Conservation (phyloP, 2,113 vertebrate genomes). For the Sander lucioperca region DNA sequence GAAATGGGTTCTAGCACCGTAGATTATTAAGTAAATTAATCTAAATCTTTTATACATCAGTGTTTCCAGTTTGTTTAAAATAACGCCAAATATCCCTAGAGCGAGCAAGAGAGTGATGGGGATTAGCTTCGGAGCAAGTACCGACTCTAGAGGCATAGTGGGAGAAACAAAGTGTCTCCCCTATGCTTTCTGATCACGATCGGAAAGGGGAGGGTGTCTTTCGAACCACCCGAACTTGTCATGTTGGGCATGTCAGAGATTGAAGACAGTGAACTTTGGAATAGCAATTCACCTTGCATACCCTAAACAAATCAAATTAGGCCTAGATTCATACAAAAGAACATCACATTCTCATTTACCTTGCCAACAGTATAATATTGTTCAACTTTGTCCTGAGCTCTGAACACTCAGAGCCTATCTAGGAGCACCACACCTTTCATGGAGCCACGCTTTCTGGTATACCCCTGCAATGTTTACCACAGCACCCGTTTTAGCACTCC, state of each 20-base stretch:
- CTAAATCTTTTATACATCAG: no score
- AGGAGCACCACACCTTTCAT: slow-evolving; percentile 67
- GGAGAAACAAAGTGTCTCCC: no score
- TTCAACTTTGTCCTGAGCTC: slow-evolving; percentile 6
- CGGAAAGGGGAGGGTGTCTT: no score
- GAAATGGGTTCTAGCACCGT: no score
- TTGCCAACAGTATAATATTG: slow-evolving; percentile 3
- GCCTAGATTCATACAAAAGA: neutral
- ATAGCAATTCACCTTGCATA: neutral
- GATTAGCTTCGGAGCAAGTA: no score
- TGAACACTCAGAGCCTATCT: slow-evolving; percentile 36
- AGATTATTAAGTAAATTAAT: no score
- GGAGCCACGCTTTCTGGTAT: slow-evolving; percentile 44
- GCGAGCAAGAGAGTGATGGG: no score
- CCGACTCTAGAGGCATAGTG: no score
- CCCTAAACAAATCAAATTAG: neutral
- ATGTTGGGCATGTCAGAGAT: neutral
- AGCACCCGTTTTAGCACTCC: slow-evolving; percentile 68
- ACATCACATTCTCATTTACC: neutral
- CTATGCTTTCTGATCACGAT: no score
- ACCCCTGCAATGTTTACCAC: slow-evolving; percentile 66
- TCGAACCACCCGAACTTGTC: no score
- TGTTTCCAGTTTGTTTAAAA: no score
- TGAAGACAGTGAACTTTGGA: neutral
- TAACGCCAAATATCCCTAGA: no score